phyloP scores from a whole-genome alignment of 2,797 vertebrate genomes.

The Oreortyx pictus region DNA sequence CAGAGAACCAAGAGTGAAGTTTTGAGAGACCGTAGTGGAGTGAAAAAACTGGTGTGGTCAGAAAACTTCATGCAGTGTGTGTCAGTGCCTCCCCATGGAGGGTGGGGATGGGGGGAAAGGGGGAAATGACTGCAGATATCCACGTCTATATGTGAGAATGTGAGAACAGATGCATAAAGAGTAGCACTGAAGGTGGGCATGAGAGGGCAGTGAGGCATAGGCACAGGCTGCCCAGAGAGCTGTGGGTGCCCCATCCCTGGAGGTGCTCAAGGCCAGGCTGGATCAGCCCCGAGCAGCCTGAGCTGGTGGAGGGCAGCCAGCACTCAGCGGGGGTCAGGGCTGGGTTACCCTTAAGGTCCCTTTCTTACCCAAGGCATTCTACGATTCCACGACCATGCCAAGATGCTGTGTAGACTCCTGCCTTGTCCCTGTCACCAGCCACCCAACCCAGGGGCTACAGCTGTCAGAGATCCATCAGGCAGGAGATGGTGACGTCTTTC shows the following conservation, averaged over 20 bases:
- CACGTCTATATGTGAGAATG: background rate
- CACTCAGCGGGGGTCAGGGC: no score
- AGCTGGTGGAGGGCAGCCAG: no score
- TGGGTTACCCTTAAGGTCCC: no score
- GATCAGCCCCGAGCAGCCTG: no score
- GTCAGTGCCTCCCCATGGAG: background rate
- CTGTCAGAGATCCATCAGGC: background rate
- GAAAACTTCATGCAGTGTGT: background rate
- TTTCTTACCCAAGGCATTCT: no score
- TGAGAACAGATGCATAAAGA: background rate
- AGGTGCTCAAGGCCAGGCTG: no score
- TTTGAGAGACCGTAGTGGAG: background rate
- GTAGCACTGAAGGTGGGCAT: background rate
- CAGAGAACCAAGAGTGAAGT: background rate
- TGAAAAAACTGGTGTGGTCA: background rate
- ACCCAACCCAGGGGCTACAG: background rate
- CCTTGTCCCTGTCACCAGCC: background rate
- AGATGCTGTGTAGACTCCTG: fast-evolving
- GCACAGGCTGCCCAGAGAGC: no score
- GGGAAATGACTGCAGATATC: background rate
- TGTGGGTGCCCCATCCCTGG: no score
- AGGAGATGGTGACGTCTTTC: background rate
- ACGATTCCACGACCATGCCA: background rate
- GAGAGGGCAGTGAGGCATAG: no score
- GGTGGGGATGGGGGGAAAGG: background rate